A percentile compares a stretch with the other conserved stretches of the same genome.
Conservation (phyloP, 2,113 vertebrate genomes). For the Scortum barcoo region DNA sequence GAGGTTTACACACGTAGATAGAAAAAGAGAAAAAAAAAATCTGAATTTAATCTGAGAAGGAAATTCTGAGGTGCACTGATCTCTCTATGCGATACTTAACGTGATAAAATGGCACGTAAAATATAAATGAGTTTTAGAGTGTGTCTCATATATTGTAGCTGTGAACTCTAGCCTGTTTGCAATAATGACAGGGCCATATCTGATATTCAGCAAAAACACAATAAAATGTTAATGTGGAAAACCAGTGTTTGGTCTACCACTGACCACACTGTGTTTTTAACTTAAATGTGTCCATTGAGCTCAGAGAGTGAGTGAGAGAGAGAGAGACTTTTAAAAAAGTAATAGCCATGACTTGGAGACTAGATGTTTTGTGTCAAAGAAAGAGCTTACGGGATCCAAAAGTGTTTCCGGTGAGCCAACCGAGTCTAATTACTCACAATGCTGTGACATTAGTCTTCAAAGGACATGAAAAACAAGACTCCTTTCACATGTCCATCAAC, state of each 20-base stretch:
- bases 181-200: not conserved
- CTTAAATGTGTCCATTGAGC: conserved; percentile 35
- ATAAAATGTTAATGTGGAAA: conserved; percentile 1
- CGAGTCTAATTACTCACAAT: conserved; percentile 75
- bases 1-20: conserved; percentile 6
- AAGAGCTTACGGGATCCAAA: conserved; percentile 55
- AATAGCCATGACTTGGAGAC: conserved; percentile 62
- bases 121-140: not conserved
- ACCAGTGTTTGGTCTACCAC: conserved; percentile 11
- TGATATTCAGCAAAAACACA: conserved; percentile 9
- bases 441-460: conserved; percentile 75
- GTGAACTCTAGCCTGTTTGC: not conserved
- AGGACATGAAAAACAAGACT: conserved; percentile 66
- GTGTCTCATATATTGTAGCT: not conserved
- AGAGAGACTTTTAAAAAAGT: conserved; percentile 51
- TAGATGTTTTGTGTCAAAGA: conserved; percentile 63
- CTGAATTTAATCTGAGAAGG: too few relatives aligned
- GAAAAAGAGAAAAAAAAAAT: too few relatives aligned
- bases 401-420: conserved; percentile 75
- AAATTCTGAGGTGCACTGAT: not conserved
- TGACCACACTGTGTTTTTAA: conserved; percentile 28
- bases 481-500: conserved; percentile 76
- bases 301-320: conserved; percentile 11
- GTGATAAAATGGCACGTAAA: not conserved
- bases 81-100: not conserved